Conservation (phyloP, 2,113 vertebrate genomes). For the Riparia riparia region DNA sequence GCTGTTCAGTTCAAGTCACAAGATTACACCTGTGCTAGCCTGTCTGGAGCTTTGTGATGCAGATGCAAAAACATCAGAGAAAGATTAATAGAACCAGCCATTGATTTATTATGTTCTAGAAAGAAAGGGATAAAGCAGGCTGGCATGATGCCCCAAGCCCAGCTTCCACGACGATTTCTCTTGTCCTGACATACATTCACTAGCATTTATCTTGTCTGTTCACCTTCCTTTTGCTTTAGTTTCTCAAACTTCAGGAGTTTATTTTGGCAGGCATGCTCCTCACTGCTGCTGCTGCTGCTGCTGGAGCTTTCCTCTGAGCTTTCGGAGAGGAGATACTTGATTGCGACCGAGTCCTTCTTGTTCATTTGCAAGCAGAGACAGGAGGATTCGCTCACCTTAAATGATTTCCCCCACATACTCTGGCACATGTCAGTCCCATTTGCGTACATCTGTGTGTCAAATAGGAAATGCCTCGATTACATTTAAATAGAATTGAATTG, state of each 20-base stretch:
- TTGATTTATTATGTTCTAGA: conserved; percentile 33
- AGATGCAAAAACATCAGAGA: conserved; percentile 36
- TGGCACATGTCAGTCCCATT: conserved; percentile 74
- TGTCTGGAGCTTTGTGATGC: conserved; percentile 32
- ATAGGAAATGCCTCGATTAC: not conserved
- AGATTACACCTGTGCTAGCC: conserved; percentile 37
- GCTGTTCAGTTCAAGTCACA: conserved; percentile 1
- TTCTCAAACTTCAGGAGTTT: conserved; percentile 28
- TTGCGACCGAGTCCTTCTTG: conserved; percentile 43
- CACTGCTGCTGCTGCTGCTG: conserved; percentile 24
- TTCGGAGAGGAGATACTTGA: conserved; percentile 27
- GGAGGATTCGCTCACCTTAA: conserved; percentile 62
- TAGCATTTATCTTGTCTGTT: conserved; percentile 7
- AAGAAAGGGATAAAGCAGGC: conserved; percentile 5
- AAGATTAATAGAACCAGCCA: conserved; percentile 25
- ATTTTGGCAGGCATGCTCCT: conserved; percentile 38
- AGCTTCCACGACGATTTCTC: not conserved
- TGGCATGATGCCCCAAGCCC: not conserved
- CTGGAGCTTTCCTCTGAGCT: conserved; percentile 64
- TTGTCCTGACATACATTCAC: not conserved
- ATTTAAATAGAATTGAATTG: not conserved
- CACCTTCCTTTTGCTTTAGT: not conserved
- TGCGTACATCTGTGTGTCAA: conserved; percentile 63
- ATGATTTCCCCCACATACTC: conserved; percentile 74
- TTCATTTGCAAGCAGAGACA: conserved; percentile 77